These are phyloP conservation scores for Ornithoptera priamus DNA, from an alignment of 2,888 invertebrate genomes.

Conservation along the genomic window DNA sequence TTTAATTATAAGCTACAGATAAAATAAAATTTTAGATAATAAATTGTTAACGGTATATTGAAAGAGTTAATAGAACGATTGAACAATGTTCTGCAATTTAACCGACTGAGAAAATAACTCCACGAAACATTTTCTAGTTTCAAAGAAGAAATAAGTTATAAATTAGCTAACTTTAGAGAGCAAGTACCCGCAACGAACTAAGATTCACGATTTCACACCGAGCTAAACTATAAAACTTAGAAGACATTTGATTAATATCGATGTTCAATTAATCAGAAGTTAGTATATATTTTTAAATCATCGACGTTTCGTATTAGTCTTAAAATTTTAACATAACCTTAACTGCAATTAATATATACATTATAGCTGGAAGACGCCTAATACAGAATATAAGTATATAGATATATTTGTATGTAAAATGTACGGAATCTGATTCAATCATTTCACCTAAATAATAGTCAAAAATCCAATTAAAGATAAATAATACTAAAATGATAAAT, in stretches of 20 bases:
- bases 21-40: too few species aligned
- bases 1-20: too few species aligned
- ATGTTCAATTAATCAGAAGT: neutral
- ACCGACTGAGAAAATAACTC: neutral
- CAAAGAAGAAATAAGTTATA: slow-evolving; percentile 65
- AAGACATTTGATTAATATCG: slow-evolving; percentile 19
- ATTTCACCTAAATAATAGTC: too few species aligned
- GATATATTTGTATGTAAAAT: too few species aligned
- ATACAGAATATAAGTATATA: too few species aligned
- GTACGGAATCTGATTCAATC: too few species aligned
- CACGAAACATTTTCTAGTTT: slow-evolving; percentile 32
- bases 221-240: slow-evolving; percentile 35
- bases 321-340: neutral
- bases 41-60: neutral
- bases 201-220: slow-evolving; percentile 61
- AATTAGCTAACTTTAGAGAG: slow-evolving; percentile 73
- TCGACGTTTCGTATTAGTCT: neutral
- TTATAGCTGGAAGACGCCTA: too few species aligned
- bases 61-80: neutral
- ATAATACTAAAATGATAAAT: too few species aligned
- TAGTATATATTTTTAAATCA: neutral
- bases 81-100: neutral
- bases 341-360: too few species aligned
- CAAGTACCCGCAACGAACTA: slow-evolving; percentile 71
- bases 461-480: too few species aligned